A percentile compares a stretch with the other conserved stretches of the same genome.
These are phyloP conservation scores for Tachysurus fulvidraco DNA, from an alignment of 2,113 vertebrate genomes.

Conservation along the genomic window DNA sequence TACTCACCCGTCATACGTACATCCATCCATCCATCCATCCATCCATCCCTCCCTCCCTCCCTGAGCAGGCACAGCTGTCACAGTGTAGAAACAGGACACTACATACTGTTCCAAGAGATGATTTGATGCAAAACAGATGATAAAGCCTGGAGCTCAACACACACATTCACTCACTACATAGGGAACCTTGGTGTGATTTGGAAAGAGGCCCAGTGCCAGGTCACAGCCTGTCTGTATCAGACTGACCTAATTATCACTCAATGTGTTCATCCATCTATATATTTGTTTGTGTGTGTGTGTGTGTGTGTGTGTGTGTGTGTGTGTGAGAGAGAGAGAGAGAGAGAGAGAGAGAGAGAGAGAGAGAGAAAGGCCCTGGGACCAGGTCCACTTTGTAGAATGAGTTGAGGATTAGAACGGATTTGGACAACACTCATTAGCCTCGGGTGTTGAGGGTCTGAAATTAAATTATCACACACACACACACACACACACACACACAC, in stretches of 20 bases:
- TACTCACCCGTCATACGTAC: not conserved
- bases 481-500: slow-evolving; percentile 23
- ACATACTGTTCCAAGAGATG: not conserved
- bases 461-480: slow-evolving; percentile 73
- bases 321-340: too few species aligned
- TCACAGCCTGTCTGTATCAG: slow-evolving; percentile 16
- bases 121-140: not conserved
- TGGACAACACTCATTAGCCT: slow-evolving; percentile 71
- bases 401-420: slow-evolving; percentile 71
- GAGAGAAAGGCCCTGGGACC: slow-evolving; percentile 2
- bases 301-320: not conserved
- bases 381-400: slow-evolving; percentile 44
- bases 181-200: not conserved
- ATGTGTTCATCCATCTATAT: slow-evolving; percentile 14
- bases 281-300: slow-evolving; percentile 19
- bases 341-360: too few species aligned
- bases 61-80: not conserved
- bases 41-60: not conserved
- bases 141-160: not conserved
- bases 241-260: slow-evolving; percentile 12
- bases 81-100: not conserved
- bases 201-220: not conserved
- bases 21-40: not conserved
- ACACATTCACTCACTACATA: not conserved
- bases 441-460: slow-evolving; percentile 64